phyloP scores from a whole-genome alignment of 1,140 invertebrate species.

The Drosophila tsacasi region DNA sequence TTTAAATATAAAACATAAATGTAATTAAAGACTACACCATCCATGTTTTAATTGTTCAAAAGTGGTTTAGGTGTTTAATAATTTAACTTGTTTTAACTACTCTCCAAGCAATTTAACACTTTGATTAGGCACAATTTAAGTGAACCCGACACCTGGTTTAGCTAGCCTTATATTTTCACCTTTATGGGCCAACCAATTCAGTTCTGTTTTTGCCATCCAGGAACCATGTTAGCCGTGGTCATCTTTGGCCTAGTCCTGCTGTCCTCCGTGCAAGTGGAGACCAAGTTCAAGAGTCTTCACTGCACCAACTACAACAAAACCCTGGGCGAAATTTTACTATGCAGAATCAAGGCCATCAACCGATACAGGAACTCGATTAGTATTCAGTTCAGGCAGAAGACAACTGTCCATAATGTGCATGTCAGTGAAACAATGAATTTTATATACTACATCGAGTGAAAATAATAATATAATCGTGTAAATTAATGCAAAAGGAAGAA shows the following conservation, averaged over 20 bases:
- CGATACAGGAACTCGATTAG: slow-evolving; percentile 38
- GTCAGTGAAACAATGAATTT: neutral
- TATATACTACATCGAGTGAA: neutral
- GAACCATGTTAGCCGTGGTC: slow-evolving; percentile 4
- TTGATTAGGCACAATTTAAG: slow-evolving; percentile 22
- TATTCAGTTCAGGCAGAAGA: slow-evolving; percentile 20
- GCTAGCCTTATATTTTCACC: neutral
- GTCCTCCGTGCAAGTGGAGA: slow-evolving; percentile 22
- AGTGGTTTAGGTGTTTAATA: neutral
- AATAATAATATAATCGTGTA: neutral
- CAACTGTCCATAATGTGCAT: slow-evolving; percentile 3
- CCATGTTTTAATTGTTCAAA: neutral
- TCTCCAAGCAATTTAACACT: slow-evolving; percentile 8
- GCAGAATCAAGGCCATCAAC: slow-evolving; percentile 44
- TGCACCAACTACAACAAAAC: slow-evolving; percentile 21
- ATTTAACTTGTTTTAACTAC: neutral
- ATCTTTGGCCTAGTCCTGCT: slow-evolving; percentile 12
- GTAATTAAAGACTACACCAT: neutral
- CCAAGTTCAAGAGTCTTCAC: slow-evolving; percentile 44
- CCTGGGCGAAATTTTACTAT: slow-evolving; percentile 17
- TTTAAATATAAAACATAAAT: neutral
- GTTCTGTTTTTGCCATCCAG: neutral
- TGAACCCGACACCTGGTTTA: neutral
- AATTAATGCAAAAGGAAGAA: neutral
- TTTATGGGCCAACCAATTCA: neutral